A percentile compares a stretch with the other conserved stretches of the same genome.
Conservation (phyloP, 2,797 vertebrate genomes). For the Myotis myotis region DNA sequence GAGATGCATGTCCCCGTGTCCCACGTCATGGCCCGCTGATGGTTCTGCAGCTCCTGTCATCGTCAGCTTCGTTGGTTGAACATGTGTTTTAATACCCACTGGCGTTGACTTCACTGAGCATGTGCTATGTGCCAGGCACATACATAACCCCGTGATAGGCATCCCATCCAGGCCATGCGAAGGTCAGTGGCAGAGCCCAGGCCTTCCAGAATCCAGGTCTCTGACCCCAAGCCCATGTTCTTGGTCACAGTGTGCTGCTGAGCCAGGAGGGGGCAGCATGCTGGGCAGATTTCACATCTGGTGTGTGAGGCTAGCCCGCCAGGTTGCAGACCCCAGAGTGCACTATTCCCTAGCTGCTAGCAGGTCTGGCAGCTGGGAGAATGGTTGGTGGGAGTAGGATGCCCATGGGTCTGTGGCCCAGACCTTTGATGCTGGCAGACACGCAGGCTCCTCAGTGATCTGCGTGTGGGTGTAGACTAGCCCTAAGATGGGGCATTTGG, state of each 20-base stretch:
- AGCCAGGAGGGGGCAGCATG: not conserved
- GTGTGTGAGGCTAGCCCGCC: not conserved
- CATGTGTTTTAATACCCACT: fast-evolving
- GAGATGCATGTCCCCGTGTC: not conserved
- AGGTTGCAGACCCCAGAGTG: not conserved
- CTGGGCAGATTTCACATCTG: fast-evolving
- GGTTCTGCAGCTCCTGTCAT: not conserved
- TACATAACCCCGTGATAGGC: not conserved
- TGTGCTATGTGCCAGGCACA: not conserved
- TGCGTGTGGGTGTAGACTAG: fast-evolving
- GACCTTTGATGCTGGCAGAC: not conserved
- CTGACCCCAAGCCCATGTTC: not conserved
- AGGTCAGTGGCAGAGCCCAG: not conserved
- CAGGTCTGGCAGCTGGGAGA: fast-evolving
- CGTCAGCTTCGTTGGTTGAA: fast-evolving
- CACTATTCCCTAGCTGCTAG: not conserved
- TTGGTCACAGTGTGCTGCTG: not conserved
- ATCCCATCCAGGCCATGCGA: not conserved
- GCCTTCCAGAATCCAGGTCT: not conserved
- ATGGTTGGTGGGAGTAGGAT: not conserved
- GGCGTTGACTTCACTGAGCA: not conserved
- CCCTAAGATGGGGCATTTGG: not conserved
- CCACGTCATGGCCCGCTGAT: fast-evolving
- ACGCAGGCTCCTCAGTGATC: fast-evolving
- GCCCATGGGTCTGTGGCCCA: not conserved